phyloP scores from a whole-genome alignment of 30 jellyfish, hydroid and myxozoan genomes.

The Cassiopea andromeda region DNA sequence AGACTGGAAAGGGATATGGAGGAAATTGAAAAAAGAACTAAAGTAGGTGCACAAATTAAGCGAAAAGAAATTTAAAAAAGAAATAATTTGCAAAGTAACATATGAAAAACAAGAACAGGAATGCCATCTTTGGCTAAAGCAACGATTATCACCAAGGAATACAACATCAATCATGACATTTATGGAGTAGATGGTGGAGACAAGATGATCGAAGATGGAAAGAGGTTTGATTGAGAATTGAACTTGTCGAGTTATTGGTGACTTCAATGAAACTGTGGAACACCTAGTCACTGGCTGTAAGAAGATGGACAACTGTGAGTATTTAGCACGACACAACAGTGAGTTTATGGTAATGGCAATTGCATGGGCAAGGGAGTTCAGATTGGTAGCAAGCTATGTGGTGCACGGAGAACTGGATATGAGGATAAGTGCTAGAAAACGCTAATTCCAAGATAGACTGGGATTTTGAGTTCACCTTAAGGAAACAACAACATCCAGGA shows the following conservation, averaged over 20 bases:
- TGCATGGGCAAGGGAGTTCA: neutral
- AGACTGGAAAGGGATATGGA: conserved; percentile 11
- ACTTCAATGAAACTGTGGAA: no score
- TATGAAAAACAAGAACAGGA: conserved; percentile 7
- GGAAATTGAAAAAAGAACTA: neutral
- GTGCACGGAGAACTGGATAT: neutral
- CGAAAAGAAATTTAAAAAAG: neutral
- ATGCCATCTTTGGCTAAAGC: conserved; percentile 11
- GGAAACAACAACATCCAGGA: neutral
- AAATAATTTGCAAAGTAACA: neutral
- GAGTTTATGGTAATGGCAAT: neutral
- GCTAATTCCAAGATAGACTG: neutral
- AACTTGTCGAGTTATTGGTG: no score
- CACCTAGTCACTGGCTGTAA: no score
- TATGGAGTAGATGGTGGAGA: neutral
- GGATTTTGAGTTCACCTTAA: neutral
- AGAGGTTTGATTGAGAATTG: neutral
- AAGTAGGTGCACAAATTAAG: neutral
- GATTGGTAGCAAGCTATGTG: neutral
- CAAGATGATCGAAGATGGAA: conserved; percentile 9
- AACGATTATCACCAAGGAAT: neutral
- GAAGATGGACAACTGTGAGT: no score
- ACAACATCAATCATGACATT: neutral
- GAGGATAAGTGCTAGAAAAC: neutral
- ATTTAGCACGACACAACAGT: neutral